These are phyloP conservation scores for Drosophila arawakana DNA, from an alignment of 1,140 invertebrate genomes.

Conservation along the genomic window DNA sequence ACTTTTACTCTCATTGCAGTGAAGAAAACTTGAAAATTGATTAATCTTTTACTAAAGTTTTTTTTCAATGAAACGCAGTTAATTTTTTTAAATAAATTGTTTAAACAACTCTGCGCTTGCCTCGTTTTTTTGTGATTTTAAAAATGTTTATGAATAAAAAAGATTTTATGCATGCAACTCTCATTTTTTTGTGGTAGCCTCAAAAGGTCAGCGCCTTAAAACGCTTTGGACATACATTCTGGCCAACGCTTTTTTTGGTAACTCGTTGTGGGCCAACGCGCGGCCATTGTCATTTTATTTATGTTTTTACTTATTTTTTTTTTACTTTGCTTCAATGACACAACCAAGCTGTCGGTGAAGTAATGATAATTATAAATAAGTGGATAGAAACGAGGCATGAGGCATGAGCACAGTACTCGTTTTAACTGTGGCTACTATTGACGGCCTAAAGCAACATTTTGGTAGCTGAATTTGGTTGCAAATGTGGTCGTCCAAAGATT, in stretches of 20 bases:
- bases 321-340: slow-evolving; percentile 44
- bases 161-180: slow-evolving; percentile 42
- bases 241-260: slow-evolving; percentile 51
- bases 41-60: slow-evolving; percentile 26
- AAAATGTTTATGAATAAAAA: not conserved
- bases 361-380: slow-evolving; percentile 49
- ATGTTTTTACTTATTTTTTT: slow-evolving; percentile 22
- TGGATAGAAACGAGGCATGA: slow-evolving; percentile 24
- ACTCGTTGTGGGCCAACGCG: slow-evolving; percentile 51
- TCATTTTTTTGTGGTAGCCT: slow-evolving; percentile 29
- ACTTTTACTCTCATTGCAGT: slow-evolving; percentile 70
- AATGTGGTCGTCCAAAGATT: not conserved
- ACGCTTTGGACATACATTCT: slow-evolving; percentile 41
- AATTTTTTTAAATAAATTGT: slow-evolving; percentile 2
- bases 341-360: slow-evolving; percentile 42
- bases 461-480: not conserved
- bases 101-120: slow-evolving; percentile 21
- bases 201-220: slow-evolving; percentile 68
- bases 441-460: not conserved
- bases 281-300: slow-evolving; percentile 32
- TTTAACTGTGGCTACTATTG: slow-evolving; percentile 18
- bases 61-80: not conserved
- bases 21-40: slow-evolving; percentile 23
- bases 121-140: slow-evolving; percentile 12
- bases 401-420: not conserved